Base-by-base conservation (phyloP, 1,140 invertebrate genomes). In the Bombus vancouverensis region DNA sequence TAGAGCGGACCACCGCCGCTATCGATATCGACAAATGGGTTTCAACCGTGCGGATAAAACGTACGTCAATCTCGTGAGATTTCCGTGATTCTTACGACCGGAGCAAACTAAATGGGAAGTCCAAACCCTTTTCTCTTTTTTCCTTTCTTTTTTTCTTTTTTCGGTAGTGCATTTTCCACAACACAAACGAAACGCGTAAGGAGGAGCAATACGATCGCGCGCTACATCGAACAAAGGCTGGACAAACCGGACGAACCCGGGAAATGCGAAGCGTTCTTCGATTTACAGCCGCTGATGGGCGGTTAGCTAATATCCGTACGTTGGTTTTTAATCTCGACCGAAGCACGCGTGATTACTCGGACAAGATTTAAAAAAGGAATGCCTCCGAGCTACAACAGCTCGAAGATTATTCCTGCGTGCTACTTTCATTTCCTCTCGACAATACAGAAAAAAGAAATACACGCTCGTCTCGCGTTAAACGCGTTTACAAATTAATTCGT, bases 21-120 rank as follows among this genome's bases (percentile, higher is more conserved):
- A 77, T 81, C 83, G 83, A 86, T 83, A 88, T 80, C 84, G 83
- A 85, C 87, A 68, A 89, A 89, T 83, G 83, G 88, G 65, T 89
- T 83, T 76, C 75, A 83, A 75, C 75, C 87, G 68, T 83, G 68
- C 88, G 77, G 80, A 89, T 86, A 86, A 89, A 89, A 83, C 87
- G 88, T 86, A 88, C 84, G 87, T 89, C 88, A 83, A 86, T 89
- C 75, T 88, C 87, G 65, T 84, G 87, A 84, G 87, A 89, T 89
- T 86, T 81, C 75, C 62, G 47, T 62, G 53, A 44, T 65, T 44
- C 66, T 76, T 53, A 65, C 81, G 42, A 32, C 32, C 53, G 34
- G 18, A 13, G 44, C 25, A 70, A 77, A 71, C 83, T 77, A 86
- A 86, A 89, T 86, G 75, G 83, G 57, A 65, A 80, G 77, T 80